A percentile compares a stretch with the other conserved stretches of the same genome.
These are phyloP conservation scores for Hycleus cichorii DNA, from an alignment of 1,140 invertebrate species.

Conservation along the genomic window DNA sequence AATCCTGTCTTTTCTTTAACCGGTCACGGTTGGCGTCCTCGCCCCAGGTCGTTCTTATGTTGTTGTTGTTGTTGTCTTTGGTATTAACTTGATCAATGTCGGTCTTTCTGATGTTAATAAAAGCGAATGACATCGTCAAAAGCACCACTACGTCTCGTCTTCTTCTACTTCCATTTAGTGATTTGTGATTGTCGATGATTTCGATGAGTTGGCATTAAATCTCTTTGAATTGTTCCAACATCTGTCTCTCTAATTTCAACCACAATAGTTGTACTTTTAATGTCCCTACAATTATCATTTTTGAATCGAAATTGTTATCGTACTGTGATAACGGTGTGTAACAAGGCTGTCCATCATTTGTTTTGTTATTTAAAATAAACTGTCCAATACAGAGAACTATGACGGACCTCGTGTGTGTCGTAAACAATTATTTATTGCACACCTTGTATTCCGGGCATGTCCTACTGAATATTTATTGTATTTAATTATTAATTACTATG, in stretches of 20 bases:
- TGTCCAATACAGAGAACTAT: constrained; percentile 6
- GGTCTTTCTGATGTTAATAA: constrained; percentile 12
- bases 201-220: constrained; percentile 1
- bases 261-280: no score
- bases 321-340: neutral
- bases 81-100: neutral
- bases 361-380: constrained; percentile 16
- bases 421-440: constrained; percentile 22
- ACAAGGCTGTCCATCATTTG: constrained; percentile 15
- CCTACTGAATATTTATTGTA: constrained; percentile 13
- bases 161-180: neutral
- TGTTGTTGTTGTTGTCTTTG: neutral
- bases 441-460: constrained; percentile 9
- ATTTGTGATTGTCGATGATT: constrained; percentile 12
- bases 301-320: no score
- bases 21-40: constrained; percentile 8
- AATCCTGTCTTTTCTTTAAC: no score
- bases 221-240: no score
- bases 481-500: constrained; percentile 19
- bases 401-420: constrained; percentile 14
- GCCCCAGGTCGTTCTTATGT: neutral
- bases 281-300: no score
- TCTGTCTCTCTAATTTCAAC: no score
- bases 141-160: no score
- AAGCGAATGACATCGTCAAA: constrained; percentile 12